Evolutionary conservation across 2,113 vertebrate genomes (phyloP), one percentile per base, ranked within the genome.

Genomic region (Microcebus griseorufus): DNA sequence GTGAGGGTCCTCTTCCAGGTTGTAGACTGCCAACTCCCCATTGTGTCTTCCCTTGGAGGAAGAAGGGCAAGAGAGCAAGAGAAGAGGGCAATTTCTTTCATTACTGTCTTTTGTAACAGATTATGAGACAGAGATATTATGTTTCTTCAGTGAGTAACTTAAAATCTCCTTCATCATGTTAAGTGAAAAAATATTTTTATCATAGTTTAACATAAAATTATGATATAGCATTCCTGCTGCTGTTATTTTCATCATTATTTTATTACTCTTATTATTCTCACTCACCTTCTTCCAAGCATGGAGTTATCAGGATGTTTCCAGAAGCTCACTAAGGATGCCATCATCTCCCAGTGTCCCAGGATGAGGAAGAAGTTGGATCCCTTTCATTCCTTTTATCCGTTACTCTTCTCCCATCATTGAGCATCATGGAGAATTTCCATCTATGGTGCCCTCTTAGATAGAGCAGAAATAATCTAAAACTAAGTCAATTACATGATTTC

Each of bases 1-100:
- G 11, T 48, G 51, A 14, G 6, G 7, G 5, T 9, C 0, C 14
- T 69, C 53, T 62, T 23, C 25, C 25, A 34, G 11, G 3, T 20
- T 67, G 17, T 22, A 55, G 3, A 58, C 18, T 67, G 32, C 13
- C 3, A 4, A n/a, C 6, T 64, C 25, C 45, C 53, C 5, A 42
- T 27, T 51, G 18, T 29, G 22, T 42, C 17, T 1, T 78, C 0
- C 6, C 12, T 39, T 29, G n/a, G 64, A 70, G 16, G 78, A 86
- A 9, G 42, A 2, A 48, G 23, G 18, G 27, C 32, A 86, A 45
- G 25, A 11, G 10, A 39, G 10, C 32, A 45, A 45, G 8, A 45
- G 6, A 45, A 45, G 45, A 45, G 7, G 45, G 45, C 45, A 45
- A 45, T 45, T 9, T 45, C 42, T 8, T 45, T 45, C 45, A n/a